Evolutionary conservation across 2,113 vertebrate species (phyloP).

Genomic region (Jaculus jaculus): DNA sequence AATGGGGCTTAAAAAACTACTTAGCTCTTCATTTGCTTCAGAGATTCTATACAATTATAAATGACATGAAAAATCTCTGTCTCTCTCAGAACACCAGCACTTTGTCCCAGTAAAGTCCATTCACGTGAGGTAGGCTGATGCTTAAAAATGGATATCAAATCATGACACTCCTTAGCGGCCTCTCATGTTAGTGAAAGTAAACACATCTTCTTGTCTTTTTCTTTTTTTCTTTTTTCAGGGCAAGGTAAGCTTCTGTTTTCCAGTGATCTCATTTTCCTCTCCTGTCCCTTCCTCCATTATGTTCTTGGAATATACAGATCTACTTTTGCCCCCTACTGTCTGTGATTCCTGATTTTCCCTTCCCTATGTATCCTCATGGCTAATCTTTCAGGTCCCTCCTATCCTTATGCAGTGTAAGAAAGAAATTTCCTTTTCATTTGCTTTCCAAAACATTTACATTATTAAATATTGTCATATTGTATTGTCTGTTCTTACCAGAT

Average conservation of each 20-base stretch:
- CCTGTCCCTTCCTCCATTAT: neutral
- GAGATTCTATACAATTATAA: neutral
- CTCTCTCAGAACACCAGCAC: too few relatives aligned
- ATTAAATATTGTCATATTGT: neutral
- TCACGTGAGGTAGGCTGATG: neutral
- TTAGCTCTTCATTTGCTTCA: neutral
- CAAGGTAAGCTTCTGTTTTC: neutral
- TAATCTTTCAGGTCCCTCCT: neutral
- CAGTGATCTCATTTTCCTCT: neutral
- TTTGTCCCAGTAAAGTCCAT: neutral
- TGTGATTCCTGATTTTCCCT: too few relatives aligned
- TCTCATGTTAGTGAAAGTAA: neutral
- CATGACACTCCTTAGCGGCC: fast-evolving
- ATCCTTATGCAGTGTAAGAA: neutral
- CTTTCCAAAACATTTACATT: neutral
- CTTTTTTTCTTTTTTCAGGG: neutral
- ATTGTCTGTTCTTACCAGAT: neutral
- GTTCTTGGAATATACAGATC: neutral
- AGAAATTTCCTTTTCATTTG: neutral
- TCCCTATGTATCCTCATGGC: neutral
- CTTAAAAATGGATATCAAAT: neutral
- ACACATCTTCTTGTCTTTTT: neutral
- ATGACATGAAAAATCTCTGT: neutral
- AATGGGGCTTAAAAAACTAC: neutral
- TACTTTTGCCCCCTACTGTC: neutral